Conservation (phyloP, 2,797 vertebrate genomes). For the Tapera naevia region DNA sequence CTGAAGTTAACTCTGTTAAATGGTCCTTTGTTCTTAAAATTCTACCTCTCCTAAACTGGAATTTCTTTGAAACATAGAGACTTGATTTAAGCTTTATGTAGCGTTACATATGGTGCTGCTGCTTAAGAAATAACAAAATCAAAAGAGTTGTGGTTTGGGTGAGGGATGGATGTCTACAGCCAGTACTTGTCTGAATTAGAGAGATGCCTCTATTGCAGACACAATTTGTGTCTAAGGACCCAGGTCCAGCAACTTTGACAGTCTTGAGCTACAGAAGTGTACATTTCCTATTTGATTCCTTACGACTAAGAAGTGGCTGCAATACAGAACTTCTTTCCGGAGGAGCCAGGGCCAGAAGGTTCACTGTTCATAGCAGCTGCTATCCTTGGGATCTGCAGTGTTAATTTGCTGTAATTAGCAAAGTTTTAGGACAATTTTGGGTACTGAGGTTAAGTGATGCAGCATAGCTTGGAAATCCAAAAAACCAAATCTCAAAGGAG, state of each 20-base stretch:
- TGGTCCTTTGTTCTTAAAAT: not conserved
- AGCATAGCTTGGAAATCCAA: not conserved
- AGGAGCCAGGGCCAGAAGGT: not conserved
- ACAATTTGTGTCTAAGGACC: not conserved
- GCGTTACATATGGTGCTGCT: not conserved
- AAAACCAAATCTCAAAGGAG: not conserved
- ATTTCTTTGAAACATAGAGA: not conserved
- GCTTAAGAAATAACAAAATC: not conserved
- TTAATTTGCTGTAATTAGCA: not conserved
- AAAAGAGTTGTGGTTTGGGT: not conserved
- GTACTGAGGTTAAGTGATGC: not conserved
- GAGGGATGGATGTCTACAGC: not conserved
- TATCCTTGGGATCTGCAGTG: not conserved
- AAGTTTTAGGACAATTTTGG: not conserved
- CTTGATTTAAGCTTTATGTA: not conserved
- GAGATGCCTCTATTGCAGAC: not conserved
- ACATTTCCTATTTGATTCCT: not conserved
- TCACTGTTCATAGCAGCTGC: fast-evolving
- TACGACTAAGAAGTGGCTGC: not conserved
- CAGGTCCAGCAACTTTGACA: not conserved
- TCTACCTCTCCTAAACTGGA: not conserved
- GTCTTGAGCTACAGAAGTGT: not conserved
- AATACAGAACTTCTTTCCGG: not conserved
- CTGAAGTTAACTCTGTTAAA: not conserved
- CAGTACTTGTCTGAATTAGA: not conserved